Evolutionary conservation across 2,797 vertebrate species (phyloP).

Genomic region (Tragelaphus oryx): DNA sequence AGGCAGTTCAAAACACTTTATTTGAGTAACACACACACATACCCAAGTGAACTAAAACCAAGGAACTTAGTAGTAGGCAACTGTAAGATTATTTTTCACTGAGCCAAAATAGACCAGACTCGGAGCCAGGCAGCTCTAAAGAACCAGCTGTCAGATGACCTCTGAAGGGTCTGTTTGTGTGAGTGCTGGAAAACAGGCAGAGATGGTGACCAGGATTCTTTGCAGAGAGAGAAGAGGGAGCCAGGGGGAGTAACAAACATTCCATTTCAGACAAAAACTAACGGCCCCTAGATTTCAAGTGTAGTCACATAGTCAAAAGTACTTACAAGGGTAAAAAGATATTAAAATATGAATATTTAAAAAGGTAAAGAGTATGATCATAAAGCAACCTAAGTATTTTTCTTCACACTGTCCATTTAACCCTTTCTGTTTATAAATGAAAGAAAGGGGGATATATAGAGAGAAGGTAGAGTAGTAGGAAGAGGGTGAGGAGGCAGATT

Average conservation of each 20-base stretch:
- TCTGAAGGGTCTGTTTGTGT: not conserved
- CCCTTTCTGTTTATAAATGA: not conserved
- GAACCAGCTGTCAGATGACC: not conserved
- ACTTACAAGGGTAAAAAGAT: not conserved
- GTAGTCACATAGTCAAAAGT: not conserved
- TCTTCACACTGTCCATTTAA: not conserved
- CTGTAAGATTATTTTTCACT: not conserved
- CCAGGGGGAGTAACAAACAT: not conserved
- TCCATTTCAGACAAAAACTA: not conserved
- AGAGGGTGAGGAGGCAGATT: not conserved
- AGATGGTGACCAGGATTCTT: not conserved
- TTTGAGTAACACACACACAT: not conserved
- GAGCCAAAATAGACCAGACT: not conserved
- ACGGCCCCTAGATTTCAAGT: not conserved
- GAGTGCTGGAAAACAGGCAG: not conserved
- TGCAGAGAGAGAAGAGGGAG: not conserved
- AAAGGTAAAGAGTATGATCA: not conserved
- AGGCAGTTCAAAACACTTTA: slow-evolving; percentile 2
- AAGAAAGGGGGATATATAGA: not conserved
- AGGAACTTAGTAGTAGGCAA: not conserved
- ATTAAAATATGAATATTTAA: not conserved
- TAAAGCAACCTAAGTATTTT: not conserved
- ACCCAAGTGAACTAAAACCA: not conserved
- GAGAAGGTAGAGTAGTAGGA: not conserved
- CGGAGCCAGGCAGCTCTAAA: not conserved